Base-by-base conservation (phyloP, 2,888 invertebrate species). In the Hydriomena furcata region DNA sequence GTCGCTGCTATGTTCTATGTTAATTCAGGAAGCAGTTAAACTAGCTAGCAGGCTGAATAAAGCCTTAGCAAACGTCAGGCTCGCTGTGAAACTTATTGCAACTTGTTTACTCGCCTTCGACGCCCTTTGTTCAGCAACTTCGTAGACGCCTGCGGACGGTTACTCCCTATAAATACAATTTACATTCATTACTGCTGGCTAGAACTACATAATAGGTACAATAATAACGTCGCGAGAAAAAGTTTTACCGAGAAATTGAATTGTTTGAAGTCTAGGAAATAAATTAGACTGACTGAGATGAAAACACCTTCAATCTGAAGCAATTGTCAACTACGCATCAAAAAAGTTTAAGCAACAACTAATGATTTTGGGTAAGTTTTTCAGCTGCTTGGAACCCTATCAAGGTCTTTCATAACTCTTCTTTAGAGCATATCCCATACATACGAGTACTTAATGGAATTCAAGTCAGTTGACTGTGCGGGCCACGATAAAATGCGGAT, bases 91-190 rank as follows among this genome's bases (percentile, higher is more conserved):
- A 84, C 84, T 85, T 83, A 81, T 81, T 79, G 80, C 82, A 86
- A 84, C 82, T 84, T 86, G 85, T 87, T 86, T 86, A 85, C 80
- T 73, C 72, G 68, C 69, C 71, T 78, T 76, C 81, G 79, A 66
- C 73, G 73, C 77, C 79, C 82, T 82, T 85, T 86, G 84, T 85
- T 83, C 79, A 55, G 66, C 71, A 84, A 84, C 82, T 84, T 84
- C 54, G 70, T 72, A 80, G 84, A 83, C 83, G 75, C 77, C 71
- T 64, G 71, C 71, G 73, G 74, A 80, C 79, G 71, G 71, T 76
- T 75, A 71, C 75, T 76, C 70, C 70, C 71, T 76, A 77, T 81
- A 82, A 82, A 84, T 77, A 79, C 76, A 82, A 82, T 84, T 83
- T 82, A 77, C 83, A 84, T 83, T 81, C 65, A 82, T 82, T 81